A percentile compares a stretch with the other conserved stretches of the same genome.
These are phyloP conservation scores for Huso huso DNA, from an alignment of 2,797 vertebrate species.

Conservation along the genomic window DNA sequence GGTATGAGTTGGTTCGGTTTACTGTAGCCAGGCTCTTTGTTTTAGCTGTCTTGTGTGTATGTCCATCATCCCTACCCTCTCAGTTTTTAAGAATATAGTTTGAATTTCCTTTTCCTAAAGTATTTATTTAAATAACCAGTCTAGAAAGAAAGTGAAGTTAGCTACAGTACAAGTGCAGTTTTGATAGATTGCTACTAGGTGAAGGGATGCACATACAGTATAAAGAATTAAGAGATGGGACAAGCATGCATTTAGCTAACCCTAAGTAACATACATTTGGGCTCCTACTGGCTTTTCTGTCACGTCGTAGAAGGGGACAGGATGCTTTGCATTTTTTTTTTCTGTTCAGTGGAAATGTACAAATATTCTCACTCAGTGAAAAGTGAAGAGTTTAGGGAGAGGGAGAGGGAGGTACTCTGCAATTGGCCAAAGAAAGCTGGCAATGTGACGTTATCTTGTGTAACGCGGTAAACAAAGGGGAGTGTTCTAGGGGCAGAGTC, in stretches of 20 bases:
- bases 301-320: conserved; percentile 21
- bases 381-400: conserved; percentile 6
- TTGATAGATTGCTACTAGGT: not conserved
- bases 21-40: too few relatives aligned
- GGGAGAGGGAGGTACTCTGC: conserved; percentile 16
- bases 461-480: conserved; percentile 59
- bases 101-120: too few relatives aligned
- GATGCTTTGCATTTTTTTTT: conserved; percentile 28
- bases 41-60: too few relatives aligned
- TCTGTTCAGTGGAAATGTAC: conserved; percentile 42
- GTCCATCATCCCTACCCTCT: too few relatives aligned
- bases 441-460: conserved; percentile 52
- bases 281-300: not conserved
- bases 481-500: conserved; percentile 47
- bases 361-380: conserved; percentile 29
- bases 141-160: too few relatives aligned
- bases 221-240: too few relatives aligned
- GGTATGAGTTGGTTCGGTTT: too few relatives aligned
- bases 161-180: too few relatives aligned
- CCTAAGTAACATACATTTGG: not conserved
- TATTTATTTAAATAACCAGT: too few relatives aligned
- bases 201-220: too few relatives aligned
- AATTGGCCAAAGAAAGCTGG: conserved; percentile 46
- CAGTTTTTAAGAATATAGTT: too few relatives aligned
- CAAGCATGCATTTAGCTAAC: not conserved